phyloP scores from a whole-genome alignment of 2,888 invertebrate genomes.

The Tigriopus californicus region DNA sequence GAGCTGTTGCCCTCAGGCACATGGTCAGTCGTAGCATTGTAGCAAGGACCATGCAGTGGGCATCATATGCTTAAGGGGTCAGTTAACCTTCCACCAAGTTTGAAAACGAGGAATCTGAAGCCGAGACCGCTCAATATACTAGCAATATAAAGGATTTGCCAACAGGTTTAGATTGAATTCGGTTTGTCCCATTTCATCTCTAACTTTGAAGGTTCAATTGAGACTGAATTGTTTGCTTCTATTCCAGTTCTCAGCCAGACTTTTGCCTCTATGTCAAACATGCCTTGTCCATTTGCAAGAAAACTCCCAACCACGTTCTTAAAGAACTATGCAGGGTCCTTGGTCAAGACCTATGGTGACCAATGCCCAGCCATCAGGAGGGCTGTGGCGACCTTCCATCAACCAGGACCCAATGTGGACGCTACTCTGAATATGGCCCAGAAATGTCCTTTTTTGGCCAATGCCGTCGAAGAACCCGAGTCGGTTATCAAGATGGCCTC shows the following conservation, averaged over 20 bases:
- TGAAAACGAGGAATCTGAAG: too few relatives aligned
- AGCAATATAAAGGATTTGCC: too few relatives aligned
- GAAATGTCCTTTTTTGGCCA: slow-evolving; percentile 41
- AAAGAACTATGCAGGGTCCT: slow-evolving; percentile 53
- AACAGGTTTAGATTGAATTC: too few relatives aligned
- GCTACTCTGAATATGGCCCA: slow-evolving; percentile 21
- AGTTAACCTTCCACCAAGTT: too few relatives aligned
- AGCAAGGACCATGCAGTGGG: too few relatives aligned
- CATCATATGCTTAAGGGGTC: too few relatives aligned
- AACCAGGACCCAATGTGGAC: slow-evolving; percentile 12
- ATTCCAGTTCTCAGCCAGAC: neutral
- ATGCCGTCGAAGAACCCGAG: slow-evolving; percentile 27
- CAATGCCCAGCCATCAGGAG: slow-evolving; percentile 59
- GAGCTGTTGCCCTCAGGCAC: too few relatives aligned
- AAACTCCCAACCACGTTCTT: slow-evolving; percentile 58
- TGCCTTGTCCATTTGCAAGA: slow-evolving; percentile 75
- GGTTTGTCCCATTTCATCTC: too few relatives aligned
- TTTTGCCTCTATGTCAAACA: slow-evolving; percentile 24
- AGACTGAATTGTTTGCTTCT: neutral
- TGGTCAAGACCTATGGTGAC: slow-evolving; percentile 58
- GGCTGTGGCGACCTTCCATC: slow-evolving; percentile 20
- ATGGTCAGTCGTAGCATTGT: too few relatives aligned
- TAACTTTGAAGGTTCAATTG: too few relatives aligned
- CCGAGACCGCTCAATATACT: too few relatives aligned
- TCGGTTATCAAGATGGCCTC: slow-evolving; percentile 30